Conservation (phyloP, 2,888 invertebrate species). For the Apotomis betuletana region DNA sequence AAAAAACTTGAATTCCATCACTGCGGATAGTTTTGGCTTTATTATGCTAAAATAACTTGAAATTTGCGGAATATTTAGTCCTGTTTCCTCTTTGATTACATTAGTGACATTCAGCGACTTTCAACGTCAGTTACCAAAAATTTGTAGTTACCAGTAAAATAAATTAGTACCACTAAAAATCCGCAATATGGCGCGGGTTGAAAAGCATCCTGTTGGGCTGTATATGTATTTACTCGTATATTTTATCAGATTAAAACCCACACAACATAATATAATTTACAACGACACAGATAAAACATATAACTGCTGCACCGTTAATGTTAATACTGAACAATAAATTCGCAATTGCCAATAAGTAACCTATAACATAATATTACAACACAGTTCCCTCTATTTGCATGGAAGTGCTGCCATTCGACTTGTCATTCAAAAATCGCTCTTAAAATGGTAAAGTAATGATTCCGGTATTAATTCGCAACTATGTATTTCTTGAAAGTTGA, state of each 20-base stretch:
- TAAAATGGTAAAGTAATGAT: constrained; percentile 9
- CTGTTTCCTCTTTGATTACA: too few relatives aligned
- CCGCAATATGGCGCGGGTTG: too few relatives aligned
- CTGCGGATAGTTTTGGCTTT: too few relatives aligned
- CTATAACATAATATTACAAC: constrained; percentile 25
- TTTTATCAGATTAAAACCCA: background rate
- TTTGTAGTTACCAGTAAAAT: too few relatives aligned
- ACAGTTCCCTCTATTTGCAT: constrained; percentile 22
- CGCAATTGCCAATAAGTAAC: constrained; percentile 1
- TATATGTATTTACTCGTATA: too few relatives aligned
- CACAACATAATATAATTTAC: constrained; percentile 9
- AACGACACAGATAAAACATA: constrained; percentile 1
- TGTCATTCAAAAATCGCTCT: constrained; percentile 10
- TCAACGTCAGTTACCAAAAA: too few relatives aligned
- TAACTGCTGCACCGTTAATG: constrained; percentile 4
- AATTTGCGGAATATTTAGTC: too few relatives aligned
- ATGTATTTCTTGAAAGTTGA: background rate
- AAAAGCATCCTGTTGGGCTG: too few relatives aligned
- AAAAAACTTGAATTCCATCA: too few relatives aligned
- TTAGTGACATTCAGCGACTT: too few relatives aligned
- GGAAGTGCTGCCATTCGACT: background rate
- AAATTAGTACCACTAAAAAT: too few relatives aligned
- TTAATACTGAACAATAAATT: constrained; percentile 27
- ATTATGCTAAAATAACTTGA: too few relatives aligned
- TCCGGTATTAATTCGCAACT: background rate